A percentile compares a stretch with the other conserved stretches of the same genome.
These are phyloP conservation scores for Rousettus leschenaultii DNA, from an alignment of 2,113 vertebrate species.

Conservation along the genomic window DNA sequence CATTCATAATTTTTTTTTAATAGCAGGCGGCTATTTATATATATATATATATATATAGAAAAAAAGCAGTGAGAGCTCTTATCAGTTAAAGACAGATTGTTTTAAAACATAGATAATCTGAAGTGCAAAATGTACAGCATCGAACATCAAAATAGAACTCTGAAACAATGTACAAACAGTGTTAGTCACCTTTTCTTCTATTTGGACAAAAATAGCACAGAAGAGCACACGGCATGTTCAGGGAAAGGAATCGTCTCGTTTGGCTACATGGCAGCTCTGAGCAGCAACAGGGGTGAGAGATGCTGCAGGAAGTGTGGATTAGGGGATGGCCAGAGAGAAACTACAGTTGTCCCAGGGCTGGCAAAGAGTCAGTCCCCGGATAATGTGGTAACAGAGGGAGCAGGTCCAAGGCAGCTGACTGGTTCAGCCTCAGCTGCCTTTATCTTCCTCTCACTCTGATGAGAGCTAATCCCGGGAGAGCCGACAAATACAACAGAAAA, in stretches of 20 bases:
- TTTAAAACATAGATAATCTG: background rate
- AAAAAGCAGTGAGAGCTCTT: background rate
- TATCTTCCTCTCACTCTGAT: conserved; percentile 58
- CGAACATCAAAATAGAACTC: background rate
- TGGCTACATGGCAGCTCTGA: background rate
- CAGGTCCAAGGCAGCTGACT: conserved; percentile 51
- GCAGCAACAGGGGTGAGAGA: background rate
- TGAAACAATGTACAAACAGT: background rate
- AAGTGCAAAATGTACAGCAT: background rate
- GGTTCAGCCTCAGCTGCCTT: conserved; percentile 66
- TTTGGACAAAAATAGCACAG: background rate
- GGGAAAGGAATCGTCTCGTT: background rate
- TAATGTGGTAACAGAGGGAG: background rate
- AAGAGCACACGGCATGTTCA: background rate
- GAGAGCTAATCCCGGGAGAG: conserved; percentile 66
- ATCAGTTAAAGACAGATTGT: background rate
- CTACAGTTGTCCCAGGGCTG: background rate
- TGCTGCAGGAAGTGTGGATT: background rate
- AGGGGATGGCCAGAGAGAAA: background rate
- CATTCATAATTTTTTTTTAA: background rate
- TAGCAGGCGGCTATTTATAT: background rate
- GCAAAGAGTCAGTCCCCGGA: background rate
- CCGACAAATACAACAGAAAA: conserved; percentile 63
- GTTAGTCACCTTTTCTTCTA: background rate
- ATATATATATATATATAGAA: too few relatives aligned